A percentile compares a stretch with the other conserved stretches of the same genome.
These are phyloP conservation scores for Nerophis lumbriciformis DNA, from an alignment of 2,113 vertebrate species.

Conservation along the genomic window DNA sequence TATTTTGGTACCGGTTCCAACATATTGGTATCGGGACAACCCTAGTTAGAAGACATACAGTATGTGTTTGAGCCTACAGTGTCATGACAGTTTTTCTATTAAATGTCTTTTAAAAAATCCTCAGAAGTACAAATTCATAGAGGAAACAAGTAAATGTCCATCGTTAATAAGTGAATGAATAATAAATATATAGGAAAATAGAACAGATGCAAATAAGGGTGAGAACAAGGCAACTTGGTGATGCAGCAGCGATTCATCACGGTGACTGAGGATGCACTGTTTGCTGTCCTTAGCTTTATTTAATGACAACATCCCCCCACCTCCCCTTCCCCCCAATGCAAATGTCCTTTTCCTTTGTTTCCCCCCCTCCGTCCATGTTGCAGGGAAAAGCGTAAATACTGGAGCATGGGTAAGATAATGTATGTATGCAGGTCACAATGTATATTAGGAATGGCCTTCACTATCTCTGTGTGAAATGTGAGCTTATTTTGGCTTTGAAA, in stretches of 20 bases:
- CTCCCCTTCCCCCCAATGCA: conserved; percentile 71
- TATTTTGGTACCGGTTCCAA: too few species aligned
- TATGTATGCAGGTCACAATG: conserved; percentile 51
- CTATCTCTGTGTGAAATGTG: neutral
- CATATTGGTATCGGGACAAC: too few species aligned
- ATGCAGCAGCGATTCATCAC: conserved; percentile 98
- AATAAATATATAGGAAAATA: conserved; percentile 72
- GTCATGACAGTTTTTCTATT: too few species aligned
- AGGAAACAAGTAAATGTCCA: conserved; percentile 75
- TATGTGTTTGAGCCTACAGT: too few species aligned
- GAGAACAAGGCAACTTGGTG: conserved; percentile 84
- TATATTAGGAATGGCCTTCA: conserved; percentile 26
- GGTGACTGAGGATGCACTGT: conserved; percentile 88
- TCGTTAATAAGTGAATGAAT: conserved; percentile 66
- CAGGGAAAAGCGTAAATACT: conserved; percentile 37
- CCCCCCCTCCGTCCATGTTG: conserved; percentile 72
- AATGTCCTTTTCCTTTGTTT: conserved; percentile 90
- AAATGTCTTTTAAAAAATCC: neutral
- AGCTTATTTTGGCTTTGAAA: neutral
- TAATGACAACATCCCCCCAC: conserved; percentile 86
- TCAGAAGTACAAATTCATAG: neutral
- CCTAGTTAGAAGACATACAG: too few species aligned
- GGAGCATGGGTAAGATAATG: conserved; percentile 45
- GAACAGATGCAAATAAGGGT: conserved; percentile 92
- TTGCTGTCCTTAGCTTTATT: conserved; percentile 96